phyloP scores from a whole-genome alignment of 2,888 invertebrate species.

The Cosmia pyralina region DNA sequence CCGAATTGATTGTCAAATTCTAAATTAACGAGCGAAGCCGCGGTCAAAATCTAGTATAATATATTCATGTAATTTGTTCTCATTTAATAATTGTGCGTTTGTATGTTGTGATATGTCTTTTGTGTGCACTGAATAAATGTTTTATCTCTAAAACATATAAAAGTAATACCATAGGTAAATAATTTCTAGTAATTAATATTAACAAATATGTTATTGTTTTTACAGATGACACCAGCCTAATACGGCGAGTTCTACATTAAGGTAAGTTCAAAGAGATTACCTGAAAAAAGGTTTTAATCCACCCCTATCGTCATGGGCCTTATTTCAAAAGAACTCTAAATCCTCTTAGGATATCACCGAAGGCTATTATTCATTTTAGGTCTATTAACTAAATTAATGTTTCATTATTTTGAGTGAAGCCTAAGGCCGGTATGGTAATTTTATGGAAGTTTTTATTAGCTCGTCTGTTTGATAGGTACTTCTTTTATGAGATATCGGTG shows the following conservation, averaged over 20 bases:
- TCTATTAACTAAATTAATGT: slow-evolving; percentile 67
- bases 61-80: too few relatives aligned
- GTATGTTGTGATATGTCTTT: too few relatives aligned
- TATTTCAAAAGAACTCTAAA: slow-evolving; percentile 53
- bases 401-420: slow-evolving; percentile 69
- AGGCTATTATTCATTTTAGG: slow-evolving; percentile 53
- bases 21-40: too few relatives aligned
- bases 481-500: slow-evolving; percentile 43
- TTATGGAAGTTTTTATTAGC: slow-evolving; percentile 55
- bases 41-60: too few relatives aligned
- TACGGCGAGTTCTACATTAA: slow-evolving; percentile 50
- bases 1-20: too few relatives aligned
- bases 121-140: too few relatives aligned
- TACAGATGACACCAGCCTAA: slow-evolving; percentile 71
- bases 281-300: slow-evolving; percentile 23
- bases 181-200: background rate
- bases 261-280: slow-evolving; percentile 62
- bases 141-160: too few relatives aligned
- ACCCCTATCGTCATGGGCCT: slow-evolving; percentile 25
- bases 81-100: too few relatives aligned
- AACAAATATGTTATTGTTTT: slow-evolving; percentile 53
- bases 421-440: slow-evolving; percentile 50
- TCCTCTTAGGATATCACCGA: slow-evolving; percentile 57
- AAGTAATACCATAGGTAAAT: too few relatives aligned
- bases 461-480: slow-evolving; percentile 17